These are phyloP conservation scores for Mus minutoides DNA, from an alignment of 2,797 vertebrate genomes.

Conservation along the genomic window DNA sequence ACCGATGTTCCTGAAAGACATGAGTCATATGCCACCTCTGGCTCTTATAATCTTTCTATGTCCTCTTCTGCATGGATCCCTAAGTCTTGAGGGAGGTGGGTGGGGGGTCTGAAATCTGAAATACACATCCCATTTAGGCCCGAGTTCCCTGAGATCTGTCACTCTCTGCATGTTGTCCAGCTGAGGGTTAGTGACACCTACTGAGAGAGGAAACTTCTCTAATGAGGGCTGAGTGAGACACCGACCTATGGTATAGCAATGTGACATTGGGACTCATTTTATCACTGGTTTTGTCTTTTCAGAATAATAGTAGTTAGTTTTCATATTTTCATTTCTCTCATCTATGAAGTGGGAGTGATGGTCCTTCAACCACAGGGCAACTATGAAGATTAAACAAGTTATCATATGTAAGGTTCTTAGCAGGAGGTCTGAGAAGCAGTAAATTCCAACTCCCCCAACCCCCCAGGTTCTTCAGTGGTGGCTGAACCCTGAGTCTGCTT, in stretches of 20 bases:
- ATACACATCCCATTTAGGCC: not conserved
- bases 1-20: not conserved
- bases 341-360: conserved; percentile 30
- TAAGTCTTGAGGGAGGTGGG: not conserved
- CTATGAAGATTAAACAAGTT: conserved; percentile 29
- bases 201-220: too few relatives aligned
- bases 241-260: not conserved
- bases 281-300: not conserved
- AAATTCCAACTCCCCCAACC: not conserved
- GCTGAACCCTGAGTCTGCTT: not conserved
- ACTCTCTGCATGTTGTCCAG: not conserved
- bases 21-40: too few relatives aligned
- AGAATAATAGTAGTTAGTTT: not conserved
- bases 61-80: not conserved
- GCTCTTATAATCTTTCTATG: not conserved
- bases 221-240: not conserved
- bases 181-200: not conserved
- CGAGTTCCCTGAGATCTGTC: not conserved
- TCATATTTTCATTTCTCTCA: conserved; percentile 25
- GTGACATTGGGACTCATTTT: not conserved
- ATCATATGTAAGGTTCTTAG: not conserved
- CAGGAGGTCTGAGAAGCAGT: not conserved
- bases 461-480: not conserved
- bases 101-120: not conserved
- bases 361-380: not conserved